Base-by-base conservation (phyloP, 2,113 vertebrate species). In the Microtus richardsoni region DNA sequence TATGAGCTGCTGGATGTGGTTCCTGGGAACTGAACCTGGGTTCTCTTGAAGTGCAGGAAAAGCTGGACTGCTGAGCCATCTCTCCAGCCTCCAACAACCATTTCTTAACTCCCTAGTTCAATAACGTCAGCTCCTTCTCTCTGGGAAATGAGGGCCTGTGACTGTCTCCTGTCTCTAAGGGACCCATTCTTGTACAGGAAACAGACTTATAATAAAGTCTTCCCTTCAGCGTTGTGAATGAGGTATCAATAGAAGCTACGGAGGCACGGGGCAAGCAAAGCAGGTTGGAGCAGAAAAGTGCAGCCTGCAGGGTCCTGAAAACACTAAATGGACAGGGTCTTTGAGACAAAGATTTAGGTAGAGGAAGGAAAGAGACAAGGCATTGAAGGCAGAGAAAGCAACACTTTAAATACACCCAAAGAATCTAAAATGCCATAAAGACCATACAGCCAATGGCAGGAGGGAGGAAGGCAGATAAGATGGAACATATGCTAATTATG, bases 371-470 rank as follows among this genome's bases (percentile, higher is more conserved):
- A 62, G 19, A 36, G 7, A 33, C n/a, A 52, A 39, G 30, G 7
- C 28, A 66, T n/a, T 62, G 13, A 0, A 74, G 52, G 33, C 6
- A 74, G 19, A 89, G 47, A 74, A 84, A 84, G 49, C 10, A 49
- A 39, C 14, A 41, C 14, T 4, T 6, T 49, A 66, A 84, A 44
- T 41, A 91, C 74, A 24, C 8, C n/a, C 39, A 16, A 60, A 83
- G 77, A 88, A 75, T 75, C 44, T 93, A 73, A 93, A 93, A 95
- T 28, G 60, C 60, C 33, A 62, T 88, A n/a, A 26, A 87, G 64
- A 54, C 17, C 22, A 19, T 6, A 82, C 24, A 8, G 14, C 26
- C 33, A 84, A 85, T 74, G 16, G 24, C 30, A 87, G 85, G 26
- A 49, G 17, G n/a, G 39, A 94, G 88, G 28, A 94, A 91, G 24